Conservation (phyloP, 2,888 invertebrate species). For the Miltochrista miniata region DNA sequence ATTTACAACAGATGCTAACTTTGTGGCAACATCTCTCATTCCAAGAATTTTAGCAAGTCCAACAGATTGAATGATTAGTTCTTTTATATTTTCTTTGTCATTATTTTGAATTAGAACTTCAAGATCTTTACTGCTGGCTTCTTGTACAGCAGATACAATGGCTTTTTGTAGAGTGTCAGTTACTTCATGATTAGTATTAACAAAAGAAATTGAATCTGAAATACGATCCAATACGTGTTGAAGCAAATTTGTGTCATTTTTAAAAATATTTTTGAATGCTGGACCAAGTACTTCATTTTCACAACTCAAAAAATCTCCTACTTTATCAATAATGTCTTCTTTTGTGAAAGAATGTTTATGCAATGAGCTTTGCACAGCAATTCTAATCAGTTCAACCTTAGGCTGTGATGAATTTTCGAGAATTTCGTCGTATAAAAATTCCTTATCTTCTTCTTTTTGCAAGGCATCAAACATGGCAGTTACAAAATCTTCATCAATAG, state of each 20-base stretch:
- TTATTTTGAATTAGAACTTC: conserved; percentile 80
- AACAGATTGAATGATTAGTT: conserved; percentile 85
- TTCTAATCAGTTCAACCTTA: conserved; percentile 85
- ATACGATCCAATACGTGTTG: conserved; percentile 85
- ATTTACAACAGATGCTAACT: conserved; percentile 78
- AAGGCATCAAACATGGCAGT: conserved; percentile 77
- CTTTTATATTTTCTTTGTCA: conserved; percentile 69
- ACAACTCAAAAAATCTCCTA: conserved; percentile 85
- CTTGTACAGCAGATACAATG: conserved; percentile 86
- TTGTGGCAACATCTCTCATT: conserved; percentile 85
- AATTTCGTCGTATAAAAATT: conserved; percentile 75
- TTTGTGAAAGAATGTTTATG: conserved; percentile 76
- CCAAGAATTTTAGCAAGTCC: conserved; percentile 88
- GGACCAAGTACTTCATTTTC: conserved; percentile 84
- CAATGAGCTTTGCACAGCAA: conserved; percentile 76
- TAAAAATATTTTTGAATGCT: conserved; percentile 86
- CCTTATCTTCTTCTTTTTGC: conserved; percentile 79
- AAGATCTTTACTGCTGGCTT: conserved; percentile 84
- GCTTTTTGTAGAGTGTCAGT: conserved; percentile 86
- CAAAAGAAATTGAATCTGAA: conserved; percentile 83
- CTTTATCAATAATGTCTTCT: conserved; percentile 85
- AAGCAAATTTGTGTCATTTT: conserved; percentile 84
- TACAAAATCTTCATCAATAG: conserved; percentile 75
- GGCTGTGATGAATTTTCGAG: conserved; percentile 79
- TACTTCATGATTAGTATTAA: conserved; percentile 86